A percentile compares a stretch with the other conserved stretches of the same genome.
phyloP scores from a whole-genome alignment of 2,888 invertebrate species.

The Fissipunctia ypsillon region DNA sequence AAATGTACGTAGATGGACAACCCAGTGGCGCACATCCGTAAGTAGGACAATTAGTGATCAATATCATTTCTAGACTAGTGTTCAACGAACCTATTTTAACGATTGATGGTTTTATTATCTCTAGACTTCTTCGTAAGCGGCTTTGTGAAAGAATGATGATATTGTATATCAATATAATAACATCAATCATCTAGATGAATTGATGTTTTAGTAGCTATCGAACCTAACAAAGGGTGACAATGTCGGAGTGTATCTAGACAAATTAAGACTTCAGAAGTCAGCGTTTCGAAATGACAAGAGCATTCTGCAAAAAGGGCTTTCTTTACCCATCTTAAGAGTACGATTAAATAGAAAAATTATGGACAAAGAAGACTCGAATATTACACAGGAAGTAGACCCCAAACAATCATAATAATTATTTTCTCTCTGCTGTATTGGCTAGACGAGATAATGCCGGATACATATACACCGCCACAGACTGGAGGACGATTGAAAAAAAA shows the following conservation, averaged over 20 bases:
- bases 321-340: not conserved
- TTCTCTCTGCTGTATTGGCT: constrained; percentile 7
- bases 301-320: not conserved
- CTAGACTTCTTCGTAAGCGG: not conserved
- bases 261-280: not conserved
- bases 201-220: not conserved
- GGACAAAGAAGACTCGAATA: not conserved
- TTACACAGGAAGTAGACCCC: not conserved
- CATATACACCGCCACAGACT: not conserved
- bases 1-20: constrained; percentile 46
- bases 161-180: no score
- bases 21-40: constrained; percentile 53
- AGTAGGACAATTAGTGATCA: constrained; percentile 68
- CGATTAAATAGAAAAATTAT: not conserved
- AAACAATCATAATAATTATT: not conserved
- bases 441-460: constrained; percentile 43
- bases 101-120: constrained; percentile 1
- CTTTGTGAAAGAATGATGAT: not conserved
- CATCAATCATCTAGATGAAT: no score
- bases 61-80: constrained; percentile 45
- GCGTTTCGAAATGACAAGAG: not conserved
- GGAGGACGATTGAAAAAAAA: constrained; percentile 20
- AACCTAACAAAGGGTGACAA: not conserved
- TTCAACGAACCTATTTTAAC: constrained; percentile 9
- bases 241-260: not conserved